phyloP scores from a whole-genome alignment of 2,113 vertebrate genomes.

The Alexandromys fortis region DNA sequence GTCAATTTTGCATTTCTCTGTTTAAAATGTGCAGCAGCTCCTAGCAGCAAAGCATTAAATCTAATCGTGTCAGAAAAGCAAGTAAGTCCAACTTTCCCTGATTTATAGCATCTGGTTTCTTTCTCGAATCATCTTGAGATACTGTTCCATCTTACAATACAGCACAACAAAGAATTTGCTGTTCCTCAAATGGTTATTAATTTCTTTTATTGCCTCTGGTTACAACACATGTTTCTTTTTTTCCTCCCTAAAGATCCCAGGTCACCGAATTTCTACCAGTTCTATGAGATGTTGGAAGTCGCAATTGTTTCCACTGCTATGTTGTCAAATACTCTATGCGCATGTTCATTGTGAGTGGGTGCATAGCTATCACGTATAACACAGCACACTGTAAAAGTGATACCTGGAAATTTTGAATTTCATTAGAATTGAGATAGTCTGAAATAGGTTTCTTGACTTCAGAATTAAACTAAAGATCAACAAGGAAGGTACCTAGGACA shows the following conservation, averaged over 20 bases:
- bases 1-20: not conserved
- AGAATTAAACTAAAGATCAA: not conserved
- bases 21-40: not conserved
- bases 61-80: slow-evolving; percentile 19
- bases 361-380: not conserved
- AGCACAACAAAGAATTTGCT: not conserved
- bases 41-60: not conserved
- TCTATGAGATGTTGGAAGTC: not conserved
- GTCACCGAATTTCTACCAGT: not conserved
- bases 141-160: not conserved
- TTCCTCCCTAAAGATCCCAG: not conserved
- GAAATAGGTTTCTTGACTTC: not conserved
- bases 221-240: not conserved
- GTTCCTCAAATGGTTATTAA: not conserved
- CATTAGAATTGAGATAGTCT: not conserved
- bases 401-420: not conserved
- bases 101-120: slow-evolving; percentile 13
- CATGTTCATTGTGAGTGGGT: not conserved
- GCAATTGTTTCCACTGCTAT: not conserved
- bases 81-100: not conserved
- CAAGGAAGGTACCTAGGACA: not conserved
- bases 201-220: not conserved
- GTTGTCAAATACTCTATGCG: not conserved
- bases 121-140: not conserved
- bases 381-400: not conserved